Conservation (phyloP, 2,888 invertebrate genomes). For the Bimastos eiseni region DNA sequence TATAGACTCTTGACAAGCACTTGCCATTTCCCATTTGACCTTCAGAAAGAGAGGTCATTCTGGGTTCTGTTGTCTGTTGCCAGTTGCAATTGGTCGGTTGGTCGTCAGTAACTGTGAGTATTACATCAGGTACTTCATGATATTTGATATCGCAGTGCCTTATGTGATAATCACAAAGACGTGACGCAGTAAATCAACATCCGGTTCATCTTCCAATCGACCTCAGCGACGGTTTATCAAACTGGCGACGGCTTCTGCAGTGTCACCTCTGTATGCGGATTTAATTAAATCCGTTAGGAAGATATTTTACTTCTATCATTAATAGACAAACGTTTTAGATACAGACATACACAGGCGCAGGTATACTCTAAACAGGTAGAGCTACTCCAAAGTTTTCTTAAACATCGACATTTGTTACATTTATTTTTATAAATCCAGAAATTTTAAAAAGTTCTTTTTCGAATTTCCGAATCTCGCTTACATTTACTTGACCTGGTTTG, state of each 20-base stretch:
- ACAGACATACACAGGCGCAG: not conserved
- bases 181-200: not conserved
- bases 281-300: not conserved
- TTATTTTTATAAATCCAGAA: not conserved
- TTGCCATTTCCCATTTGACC: not conserved
- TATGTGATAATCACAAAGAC: constrained; percentile 13
- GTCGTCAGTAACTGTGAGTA: constrained; percentile 13
- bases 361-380: not conserved
- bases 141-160: constrained; percentile 13
- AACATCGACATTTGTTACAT: not conserved
- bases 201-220: not conserved
- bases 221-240: not conserved
- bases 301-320: not conserved
- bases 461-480: not conserved
- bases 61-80: not conserved
- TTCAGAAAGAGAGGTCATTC: not conserved
- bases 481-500: too few relatives aligned
- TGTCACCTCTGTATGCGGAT: not conserved
- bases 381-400: not conserved
- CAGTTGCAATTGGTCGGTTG: not conserved
- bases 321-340: not conserved
- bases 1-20: not conserved
- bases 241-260: not conserved
- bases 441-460: not conserved
- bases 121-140: constrained; percentile 13